A percentile compares a stretch with the other conserved stretches of the same genome.
Evolutionary conservation across 2,888 invertebrate genomes (phyloP).

Genomic region (Omphaloscelis lunosa): DNA sequence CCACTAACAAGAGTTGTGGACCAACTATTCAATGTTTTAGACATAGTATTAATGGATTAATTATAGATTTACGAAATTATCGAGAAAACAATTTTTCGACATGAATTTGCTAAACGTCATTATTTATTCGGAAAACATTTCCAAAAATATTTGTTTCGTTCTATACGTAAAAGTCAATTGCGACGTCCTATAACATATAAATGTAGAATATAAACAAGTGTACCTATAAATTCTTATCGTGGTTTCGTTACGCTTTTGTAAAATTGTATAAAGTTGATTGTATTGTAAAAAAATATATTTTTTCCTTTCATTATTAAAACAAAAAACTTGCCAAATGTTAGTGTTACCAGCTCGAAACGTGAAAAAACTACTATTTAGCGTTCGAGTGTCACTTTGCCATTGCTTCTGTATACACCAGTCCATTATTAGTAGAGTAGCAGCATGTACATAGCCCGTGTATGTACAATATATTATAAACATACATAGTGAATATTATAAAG

Average conservation of each 20-base stretch:
- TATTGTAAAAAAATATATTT: slow-evolving; percentile 59
- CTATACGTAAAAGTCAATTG: slow-evolving; percentile 70
- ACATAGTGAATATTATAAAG: slow-evolving; percentile 74
- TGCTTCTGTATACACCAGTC: slow-evolving; percentile 71
- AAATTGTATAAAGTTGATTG: slow-evolving; percentile 63
- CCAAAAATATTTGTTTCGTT: slow-evolving; percentile 38
- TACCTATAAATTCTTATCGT: slow-evolving; percentile 49
- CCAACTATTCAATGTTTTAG: slow-evolving; percentile 45
- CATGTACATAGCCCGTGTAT: slow-evolving; percentile 72
- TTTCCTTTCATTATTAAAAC: slow-evolving; percentile 53
- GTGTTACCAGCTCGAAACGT: slow-evolving; percentile 62
- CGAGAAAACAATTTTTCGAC: slow-evolving; percentile 17
- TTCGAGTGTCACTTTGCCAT: slow-evolving; percentile 56
- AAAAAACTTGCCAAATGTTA: slow-evolving; percentile 67
- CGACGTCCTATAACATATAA: slow-evolving; percentile 56
- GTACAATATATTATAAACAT: slow-evolving; percentile 71
- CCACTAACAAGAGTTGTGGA: slow-evolving; percentile 57
- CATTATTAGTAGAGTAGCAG: slow-evolving; percentile 67
- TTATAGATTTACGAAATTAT: slow-evolving; percentile 21
- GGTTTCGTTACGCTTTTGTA: slow-evolving; percentile 62
- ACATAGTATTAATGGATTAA: slow-evolving; percentile 28
- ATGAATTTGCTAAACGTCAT: slow-evolving; percentile 44
- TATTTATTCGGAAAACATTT: slow-evolving; percentile 40
- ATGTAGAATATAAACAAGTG: slow-evolving; percentile 36
- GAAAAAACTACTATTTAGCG: slow-evolving; percentile 54